Evolutionary conservation across 2,888 invertebrate species (phyloP).

Genomic region (Heliconius charithonia): DNA sequence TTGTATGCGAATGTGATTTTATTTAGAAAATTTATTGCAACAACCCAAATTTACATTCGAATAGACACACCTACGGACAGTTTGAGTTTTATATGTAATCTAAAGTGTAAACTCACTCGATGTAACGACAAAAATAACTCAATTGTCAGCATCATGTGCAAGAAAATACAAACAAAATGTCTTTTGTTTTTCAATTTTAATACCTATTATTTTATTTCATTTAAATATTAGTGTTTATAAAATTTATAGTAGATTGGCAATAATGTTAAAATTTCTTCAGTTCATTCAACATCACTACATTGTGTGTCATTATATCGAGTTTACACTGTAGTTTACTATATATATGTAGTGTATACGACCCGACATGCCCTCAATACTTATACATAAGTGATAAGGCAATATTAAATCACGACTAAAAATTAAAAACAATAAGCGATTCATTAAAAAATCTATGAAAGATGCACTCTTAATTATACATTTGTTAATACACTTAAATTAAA

Average conservation of each 20-base stretch:
- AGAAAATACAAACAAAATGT: no score
- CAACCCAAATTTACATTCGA: constrained; percentile 72
- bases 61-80: constrained; percentile 53
- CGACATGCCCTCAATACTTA: constrained; percentile 36
- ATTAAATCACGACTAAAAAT: constrained; percentile 41
- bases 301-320: neutral
- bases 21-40: constrained; percentile 77
- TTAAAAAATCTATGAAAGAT: constrained; percentile 47
- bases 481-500: constrained; percentile 65
- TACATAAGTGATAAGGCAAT: constrained; percentile 40
- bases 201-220: no score
- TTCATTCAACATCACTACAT: neutral
- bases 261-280: no score
- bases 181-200: no score
- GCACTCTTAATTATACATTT: constrained; percentile 54
- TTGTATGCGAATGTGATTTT: constrained; percentile 64
- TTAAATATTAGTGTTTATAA: no score
- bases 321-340: constrained; percentile 1
- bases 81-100: constrained; percentile 28
- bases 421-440: constrained; percentile 27
- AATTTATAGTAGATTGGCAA: no score
- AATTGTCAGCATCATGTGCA: no score
- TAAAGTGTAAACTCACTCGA: neutral
- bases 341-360: constrained; percentile 27
- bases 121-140: neutral